A percentile compares a stretch with the other conserved stretches of the same genome.
These are phyloP conservation scores for Gambelia wislizenii DNA, from an alignment of 2,797 vertebrate genomes.

Conservation along the genomic window DNA sequence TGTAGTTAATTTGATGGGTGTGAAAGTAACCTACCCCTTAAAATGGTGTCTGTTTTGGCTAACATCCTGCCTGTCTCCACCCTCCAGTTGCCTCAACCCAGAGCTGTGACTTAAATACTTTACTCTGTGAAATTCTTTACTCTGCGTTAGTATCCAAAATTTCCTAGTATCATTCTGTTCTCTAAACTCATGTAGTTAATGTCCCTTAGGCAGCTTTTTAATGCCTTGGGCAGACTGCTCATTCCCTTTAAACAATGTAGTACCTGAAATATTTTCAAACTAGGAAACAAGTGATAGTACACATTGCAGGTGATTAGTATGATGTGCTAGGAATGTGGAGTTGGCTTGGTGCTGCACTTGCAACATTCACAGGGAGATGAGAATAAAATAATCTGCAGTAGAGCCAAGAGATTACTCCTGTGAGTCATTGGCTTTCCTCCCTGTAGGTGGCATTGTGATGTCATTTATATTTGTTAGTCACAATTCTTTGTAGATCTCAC, in stretches of 20 bases:
- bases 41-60: too few species aligned
- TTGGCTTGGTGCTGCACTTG: neutral
- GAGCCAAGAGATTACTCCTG: neutral
- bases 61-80: too few species aligned
- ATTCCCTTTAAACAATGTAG: neutral
- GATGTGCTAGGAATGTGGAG: neutral
- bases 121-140: neutral
- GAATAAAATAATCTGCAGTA: neutral
- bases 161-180: neutral
- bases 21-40: too few species aligned
- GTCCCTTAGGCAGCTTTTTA: neutral
- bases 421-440: neutral
- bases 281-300: rapidly evolving
- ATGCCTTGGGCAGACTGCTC: neutral
- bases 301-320: neutral
- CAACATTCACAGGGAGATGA: too few species aligned
- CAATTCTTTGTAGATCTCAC: neutral
- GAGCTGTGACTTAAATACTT: neutral
- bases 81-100: neutral
- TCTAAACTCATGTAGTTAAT: neutral
- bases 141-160: neutral
- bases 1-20: neutral
- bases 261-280: neutral
- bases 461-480: neutral
- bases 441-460: slow-evolving; percentile 2